These are phyloP conservation scores for Mus musculus DNA, from an alignment of 2,113 vertebrate genomes.

Conservation along the genomic window DNA sequence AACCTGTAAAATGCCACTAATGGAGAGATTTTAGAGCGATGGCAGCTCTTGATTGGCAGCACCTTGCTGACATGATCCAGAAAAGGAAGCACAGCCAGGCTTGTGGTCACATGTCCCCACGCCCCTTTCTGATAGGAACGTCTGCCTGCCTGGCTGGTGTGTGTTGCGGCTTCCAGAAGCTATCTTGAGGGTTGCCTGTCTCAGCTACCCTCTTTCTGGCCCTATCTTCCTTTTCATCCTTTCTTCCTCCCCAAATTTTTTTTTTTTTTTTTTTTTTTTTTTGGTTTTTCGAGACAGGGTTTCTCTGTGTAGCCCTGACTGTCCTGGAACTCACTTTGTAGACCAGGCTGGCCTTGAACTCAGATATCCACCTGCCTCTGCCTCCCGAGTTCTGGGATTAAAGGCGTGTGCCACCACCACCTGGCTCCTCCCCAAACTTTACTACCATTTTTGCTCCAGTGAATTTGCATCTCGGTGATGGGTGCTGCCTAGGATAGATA, in stretches of 20 bases:
- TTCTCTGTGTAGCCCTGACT: too few species aligned
- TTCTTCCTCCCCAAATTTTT: too few species aligned
- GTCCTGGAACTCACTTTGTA: too few species aligned
- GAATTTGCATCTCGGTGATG: not conserved
- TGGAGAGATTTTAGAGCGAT: not conserved
- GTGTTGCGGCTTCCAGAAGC: too few species aligned
- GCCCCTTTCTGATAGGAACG: not conserved
- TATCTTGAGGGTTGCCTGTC: not conserved
- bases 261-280: too few species aligned
- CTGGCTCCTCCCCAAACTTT: too few species aligned
- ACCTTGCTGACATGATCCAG: too few species aligned
- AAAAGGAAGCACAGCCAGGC: not conserved
- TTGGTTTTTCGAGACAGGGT: too few species aligned
- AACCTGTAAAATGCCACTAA: not conserved
- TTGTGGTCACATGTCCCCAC: fast-evolving
- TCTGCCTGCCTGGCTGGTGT: fast-evolving
- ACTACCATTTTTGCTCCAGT: not conserved
- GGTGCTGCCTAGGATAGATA: not conserved
- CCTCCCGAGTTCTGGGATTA: too few species aligned
- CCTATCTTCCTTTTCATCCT: not conserved
- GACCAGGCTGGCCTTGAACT: too few species aligned
- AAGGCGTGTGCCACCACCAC: too few species aligned
- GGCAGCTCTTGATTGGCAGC: fast-evolving
- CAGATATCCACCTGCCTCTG: too few species aligned
- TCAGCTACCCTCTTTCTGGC: not conserved